Conservation (phyloP, 37 sponge, comb jelly and placozoan species). For the Geodia barretti region DNA sequence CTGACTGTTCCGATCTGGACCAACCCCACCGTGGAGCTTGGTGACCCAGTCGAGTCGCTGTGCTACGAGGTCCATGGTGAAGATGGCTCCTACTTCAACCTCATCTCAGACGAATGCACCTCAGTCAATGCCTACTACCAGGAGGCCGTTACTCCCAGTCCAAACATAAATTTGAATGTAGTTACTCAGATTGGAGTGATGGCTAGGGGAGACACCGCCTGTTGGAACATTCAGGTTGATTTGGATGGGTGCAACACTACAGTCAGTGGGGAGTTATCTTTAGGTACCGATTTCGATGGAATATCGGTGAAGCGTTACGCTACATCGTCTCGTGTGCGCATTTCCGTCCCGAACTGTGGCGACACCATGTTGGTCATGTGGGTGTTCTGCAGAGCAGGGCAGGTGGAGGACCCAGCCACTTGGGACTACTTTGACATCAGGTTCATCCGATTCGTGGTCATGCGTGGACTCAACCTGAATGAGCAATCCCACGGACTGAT, state of each 20-base stretch:
- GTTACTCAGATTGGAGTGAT: slow-evolving; percentile 51
- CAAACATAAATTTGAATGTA: slow-evolving; percentile 34
- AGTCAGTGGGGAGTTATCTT: slow-evolving; percentile 3
- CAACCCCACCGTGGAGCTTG: too few species aligned
- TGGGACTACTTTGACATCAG: neutral
- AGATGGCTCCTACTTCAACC: slow-evolving; percentile 15
- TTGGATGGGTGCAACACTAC: slow-evolving; percentile 36
- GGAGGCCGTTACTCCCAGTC: neutral
- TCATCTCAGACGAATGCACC: slow-evolving; percentile 54
- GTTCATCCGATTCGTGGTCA: slow-evolving; percentile 66
- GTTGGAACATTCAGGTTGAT: slow-evolving; percentile 38
- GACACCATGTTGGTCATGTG: slow-evolving; percentile 67
- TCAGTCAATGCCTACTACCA: slow-evolving; percentile 41
- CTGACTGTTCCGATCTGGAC: slow-evolving; percentile 33
- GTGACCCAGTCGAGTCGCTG: slow-evolving; percentile 6
- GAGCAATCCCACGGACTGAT: slow-evolving; percentile 68
- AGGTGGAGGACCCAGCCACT: slow-evolving; percentile 11
- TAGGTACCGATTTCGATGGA: neutral
- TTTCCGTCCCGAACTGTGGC: slow-evolving; percentile 72
- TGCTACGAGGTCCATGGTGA: slow-evolving; percentile 56
- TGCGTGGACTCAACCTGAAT: slow-evolving; percentile 71
- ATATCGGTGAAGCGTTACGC: slow-evolving; percentile 9
- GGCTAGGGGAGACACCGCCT: slow-evolving; percentile 42
- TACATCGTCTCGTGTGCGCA: slow-evolving; percentile 51
- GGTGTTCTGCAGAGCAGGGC: slow-evolving; percentile 50